Evolutionary conservation across 2,888 invertebrate species (phyloP).

Genomic region (Eumacrocentrus americanus): DNA sequence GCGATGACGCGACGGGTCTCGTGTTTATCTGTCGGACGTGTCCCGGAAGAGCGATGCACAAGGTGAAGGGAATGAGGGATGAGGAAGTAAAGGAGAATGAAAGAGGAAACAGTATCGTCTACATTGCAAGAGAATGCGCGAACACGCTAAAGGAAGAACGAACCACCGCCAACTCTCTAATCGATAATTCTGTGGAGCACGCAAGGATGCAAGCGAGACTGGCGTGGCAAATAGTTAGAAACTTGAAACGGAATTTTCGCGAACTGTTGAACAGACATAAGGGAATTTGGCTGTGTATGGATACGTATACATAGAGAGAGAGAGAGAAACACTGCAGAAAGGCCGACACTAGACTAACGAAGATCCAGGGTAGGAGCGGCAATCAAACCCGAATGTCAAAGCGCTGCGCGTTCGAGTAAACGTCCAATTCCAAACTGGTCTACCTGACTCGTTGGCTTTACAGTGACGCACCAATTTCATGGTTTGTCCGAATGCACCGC

Average conservation of each 20-base stretch:
- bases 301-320: neutral
- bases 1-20: conserved; percentile 12
- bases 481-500: conserved; percentile 2
- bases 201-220: neutral
- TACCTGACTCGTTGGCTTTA: conserved; percentile 11
- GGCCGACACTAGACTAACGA: conserved; percentile 10
- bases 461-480: conserved; percentile 10
- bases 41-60: conserved; percentile 7
- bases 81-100: neutral
- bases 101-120: conserved; percentile 6
- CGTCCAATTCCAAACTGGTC: conserved; percentile 9
- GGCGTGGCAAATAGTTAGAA: conserved; percentile 1
- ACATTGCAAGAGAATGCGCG: neutral
- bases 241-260: conserved; percentile 1
- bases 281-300: neutral
- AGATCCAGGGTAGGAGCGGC: conserved; percentile 1
- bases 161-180: neutral
- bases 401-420: neutral
- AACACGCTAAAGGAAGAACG: neutral
- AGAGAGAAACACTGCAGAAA: neutral
- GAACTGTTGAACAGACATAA: neutral
- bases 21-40: conserved; percentile 18
- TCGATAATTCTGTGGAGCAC: conserved; percentile 3
- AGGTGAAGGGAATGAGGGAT: neutral
- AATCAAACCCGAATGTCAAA: conserved; percentile 23